Evolutionary conservation across 2,797 vertebrate species (phyloP).

Genomic region (Liparis tanakae): DNA sequence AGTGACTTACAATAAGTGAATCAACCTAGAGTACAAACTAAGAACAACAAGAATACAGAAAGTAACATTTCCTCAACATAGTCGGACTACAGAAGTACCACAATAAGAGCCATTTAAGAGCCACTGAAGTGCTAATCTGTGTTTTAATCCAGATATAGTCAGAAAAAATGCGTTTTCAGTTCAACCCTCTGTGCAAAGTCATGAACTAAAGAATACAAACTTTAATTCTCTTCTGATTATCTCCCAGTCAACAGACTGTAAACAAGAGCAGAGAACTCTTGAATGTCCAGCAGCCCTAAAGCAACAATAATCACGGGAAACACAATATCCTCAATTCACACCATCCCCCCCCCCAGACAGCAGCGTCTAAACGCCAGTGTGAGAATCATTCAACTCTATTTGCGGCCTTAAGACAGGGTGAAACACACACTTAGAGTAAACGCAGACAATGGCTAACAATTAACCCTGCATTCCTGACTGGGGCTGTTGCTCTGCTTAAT

Average conservation of each 20-base stretch:
- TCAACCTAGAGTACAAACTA: too few species aligned
- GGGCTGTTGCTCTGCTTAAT: slow-evolving; percentile 71
- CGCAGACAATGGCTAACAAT: slow-evolving; percentile 77
- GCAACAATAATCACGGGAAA: slow-evolving; percentile 51
- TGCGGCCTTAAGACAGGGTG: slow-evolving; percentile 52
- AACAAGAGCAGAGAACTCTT: not conserved
- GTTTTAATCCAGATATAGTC: too few species aligned
- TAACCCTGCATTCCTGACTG: slow-evolving; percentile 75
- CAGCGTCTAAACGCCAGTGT: slow-evolving; percentile 34
- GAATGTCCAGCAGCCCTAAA: slow-evolving; percentile 42
- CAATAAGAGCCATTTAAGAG: too few species aligned
- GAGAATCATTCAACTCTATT: slow-evolving; percentile 50
- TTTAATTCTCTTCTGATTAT: not conserved
- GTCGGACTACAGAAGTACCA: too few species aligned
- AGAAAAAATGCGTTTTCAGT: too few species aligned
- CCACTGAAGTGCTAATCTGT: too few species aligned
- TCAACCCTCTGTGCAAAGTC: slow-evolving; percentile 1
- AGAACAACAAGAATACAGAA: too few species aligned
- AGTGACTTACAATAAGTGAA: too few species aligned
- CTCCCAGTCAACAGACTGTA: not conserved
- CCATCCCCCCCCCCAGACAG: slow-evolving; percentile 23
- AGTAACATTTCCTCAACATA: too few species aligned
- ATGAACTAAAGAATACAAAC: not conserved
- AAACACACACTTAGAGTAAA: slow-evolving; percentile 60
- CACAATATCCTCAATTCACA: slow-evolving; percentile 49